Evolutionary conservation across 2,888 invertebrate genomes (phyloP).

Genomic region (Stictocephala bisonia): DNA sequence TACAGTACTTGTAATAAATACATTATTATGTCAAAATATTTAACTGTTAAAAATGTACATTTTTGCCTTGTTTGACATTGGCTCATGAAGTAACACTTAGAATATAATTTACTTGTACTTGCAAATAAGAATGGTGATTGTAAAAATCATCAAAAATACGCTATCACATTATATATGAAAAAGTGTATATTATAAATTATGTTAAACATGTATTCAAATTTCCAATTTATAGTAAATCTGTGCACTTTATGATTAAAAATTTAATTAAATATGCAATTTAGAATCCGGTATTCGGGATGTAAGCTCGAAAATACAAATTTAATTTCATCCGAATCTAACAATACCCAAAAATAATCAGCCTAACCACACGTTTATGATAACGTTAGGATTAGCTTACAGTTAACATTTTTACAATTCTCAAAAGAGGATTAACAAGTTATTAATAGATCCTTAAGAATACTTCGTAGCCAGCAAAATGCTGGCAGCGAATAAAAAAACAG

Average conservation of each 20-base stretch:
- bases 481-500: slow-evolving; percentile 38
- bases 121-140: slow-evolving; percentile 35
- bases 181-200: slow-evolving; percentile 33
- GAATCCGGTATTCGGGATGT: slow-evolving; percentile 1
- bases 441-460: slow-evolving; percentile 43
- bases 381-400: slow-evolving; percentile 18
- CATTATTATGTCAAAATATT: too few relatives aligned
- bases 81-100: slow-evolving; percentile 18
- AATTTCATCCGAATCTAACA: slow-evolving; percentile 21
- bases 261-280: background rate
- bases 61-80: too few relatives aligned
- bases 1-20: too few relatives aligned
- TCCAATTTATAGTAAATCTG: slow-evolving; percentile 10
- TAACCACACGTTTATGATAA: background rate
- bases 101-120: background rate
- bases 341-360: slow-evolving; percentile 13
- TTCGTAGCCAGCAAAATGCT: slow-evolving; percentile 25
- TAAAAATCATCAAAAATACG: slow-evolving; percentile 44
- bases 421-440: slow-evolving; percentile 41
- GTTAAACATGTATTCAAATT: slow-evolving; percentile 6
- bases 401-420: slow-evolving; percentile 27
- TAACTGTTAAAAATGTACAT: too few relatives aligned
- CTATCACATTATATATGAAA: slow-evolving; percentile 43
- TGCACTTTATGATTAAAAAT: slow-evolving; percentile 11
- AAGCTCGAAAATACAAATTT: slow-evolving; percentile 36